Base-by-base conservation (phyloP, 2,113 vertebrate genomes). In the Hippocampus guttulatus region DNA sequence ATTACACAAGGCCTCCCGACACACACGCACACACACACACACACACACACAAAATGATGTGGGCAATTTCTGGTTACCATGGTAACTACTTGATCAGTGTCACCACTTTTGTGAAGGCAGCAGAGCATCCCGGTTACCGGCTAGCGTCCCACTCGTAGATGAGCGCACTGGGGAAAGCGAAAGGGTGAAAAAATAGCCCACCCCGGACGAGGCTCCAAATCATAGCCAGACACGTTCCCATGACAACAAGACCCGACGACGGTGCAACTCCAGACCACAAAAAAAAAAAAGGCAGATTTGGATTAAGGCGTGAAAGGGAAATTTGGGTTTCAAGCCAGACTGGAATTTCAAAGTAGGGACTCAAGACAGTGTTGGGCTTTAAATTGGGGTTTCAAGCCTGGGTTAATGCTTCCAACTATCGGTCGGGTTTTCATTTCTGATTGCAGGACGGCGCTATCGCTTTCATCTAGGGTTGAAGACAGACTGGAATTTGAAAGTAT, bases 61-160 rank as follows among this genome's bases (percentile, higher is more conserved):
- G 84, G 88, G 82, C 85, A 87, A 88, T 85, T 84, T 86, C 79
- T 81, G 83, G 90, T 91, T 84, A 86, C 90, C 89, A 91, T 91
- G 87, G 90, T 86, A 89, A 92, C 90, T 78, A 85, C 82, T 91
- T 89, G 75, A 88, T 87, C 81, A 78, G 81, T 84, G 85, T 87
- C 80, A 82, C 84, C 80, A 84, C 78, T 87, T 89, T 79, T 80
- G 83, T 81, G 76, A 82, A 79, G 80, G 80, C 74, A 85, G 72
- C 83, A 72, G 63, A 70, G 18, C 75, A 85, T 74, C 76, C 68
- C 68, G 64, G 75, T 85, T 84, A 77, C 70, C 75, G 77, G 74
- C 74, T 68, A 68, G 40, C 55, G 7, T 66, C 58, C 77, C 80
- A 78, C 83, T 87, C 84, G 85, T 67, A 74, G 83, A 83, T 66